Base-by-base conservation (phyloP, 2,888 invertebrate species). In the Boloria euphrosyne region DNA sequence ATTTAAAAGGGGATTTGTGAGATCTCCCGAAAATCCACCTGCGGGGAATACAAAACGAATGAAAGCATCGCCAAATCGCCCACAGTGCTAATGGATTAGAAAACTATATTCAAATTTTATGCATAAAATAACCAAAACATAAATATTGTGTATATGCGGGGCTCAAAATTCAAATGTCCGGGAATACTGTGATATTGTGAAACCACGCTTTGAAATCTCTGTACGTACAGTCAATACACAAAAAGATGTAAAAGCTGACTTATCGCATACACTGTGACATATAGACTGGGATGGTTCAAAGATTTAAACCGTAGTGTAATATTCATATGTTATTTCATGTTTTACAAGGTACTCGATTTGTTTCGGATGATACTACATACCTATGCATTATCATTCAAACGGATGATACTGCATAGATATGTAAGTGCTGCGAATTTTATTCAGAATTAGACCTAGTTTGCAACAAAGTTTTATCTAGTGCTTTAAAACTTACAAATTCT, bases 181-280 rank as follows among this genome's bases (percentile, higher is more conserved):
- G 10, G 10, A 2, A 38, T 4, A 57, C 10, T 44, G 13, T 16
- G 57, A 57, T 57, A 46, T 55, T 18, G 18, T 16, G 27, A n/a
- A 44, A 22, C 13, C 13, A 44, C 22, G 44, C 16, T 57, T 57
- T 44, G 38, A 63, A 60, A 60, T 63, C 58, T 59, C 54, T n/a
- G 31, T 31, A 18, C 38, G 66, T 38, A 22, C 47, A 51, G 62
- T 43, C 31, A 60, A 49, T 57, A 66, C 51, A 77, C 77, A 80
- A 82, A 80, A 75, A 73, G 71, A 55, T 70, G 22, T 3, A 79
- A 79, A 81, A 80, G 75, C 65, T 57, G 66, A 77, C 72, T 73
- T 71, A 71, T 71, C 76, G 80, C 77, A 84, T 61, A 71, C 75
- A 76, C 69, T 74, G 67, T 80, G 85, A 82, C 84, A 83, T 75